phyloP scores from a whole-genome alignment of 2,888 invertebrate genomes.

The Acheta domesticus region DNA sequence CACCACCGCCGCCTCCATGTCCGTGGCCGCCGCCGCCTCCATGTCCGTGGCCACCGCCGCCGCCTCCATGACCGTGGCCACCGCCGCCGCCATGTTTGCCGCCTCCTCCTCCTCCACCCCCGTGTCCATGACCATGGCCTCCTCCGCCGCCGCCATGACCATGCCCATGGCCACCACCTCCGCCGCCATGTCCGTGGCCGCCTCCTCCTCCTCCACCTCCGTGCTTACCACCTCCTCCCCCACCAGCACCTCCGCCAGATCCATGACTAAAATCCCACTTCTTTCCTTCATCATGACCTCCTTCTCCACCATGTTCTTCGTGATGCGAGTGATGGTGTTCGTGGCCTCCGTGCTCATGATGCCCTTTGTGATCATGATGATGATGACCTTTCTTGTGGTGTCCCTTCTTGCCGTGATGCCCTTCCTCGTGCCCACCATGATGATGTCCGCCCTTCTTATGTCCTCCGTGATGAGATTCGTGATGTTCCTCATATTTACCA shows the following conservation, averaged over 20 bases:
- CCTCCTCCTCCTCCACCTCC: constrained; percentile 22
- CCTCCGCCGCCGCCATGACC: not conserved
- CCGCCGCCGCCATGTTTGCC: no score
- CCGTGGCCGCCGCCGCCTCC: no score
- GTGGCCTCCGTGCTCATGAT: constrained; percentile 56
- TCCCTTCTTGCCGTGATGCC: constrained; percentile 56
- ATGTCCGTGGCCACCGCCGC: no score
- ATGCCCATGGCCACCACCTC: no score
- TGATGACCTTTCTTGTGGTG: constrained; percentile 57
- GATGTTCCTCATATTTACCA: constrained; percentile 58
- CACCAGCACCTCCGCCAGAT: not conserved
- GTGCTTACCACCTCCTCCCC: constrained; percentile 32
- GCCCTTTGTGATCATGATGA: constrained; percentile 48
- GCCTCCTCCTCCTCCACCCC: not conserved
- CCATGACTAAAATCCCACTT: constrained; percentile 55
- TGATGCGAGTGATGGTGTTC: constrained; percentile 55
- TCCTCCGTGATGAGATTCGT: constrained; percentile 50
- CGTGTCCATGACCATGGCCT: constrained; percentile 34
- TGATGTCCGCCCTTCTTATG: constrained; percentile 46
- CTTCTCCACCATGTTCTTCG: constrained; percentile 51
- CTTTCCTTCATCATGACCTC: constrained; percentile 51
- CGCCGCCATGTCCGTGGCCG: no score
- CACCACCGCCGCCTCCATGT: no score
- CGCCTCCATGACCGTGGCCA: no score
- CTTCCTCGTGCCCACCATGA: constrained; percentile 52